A percentile compares a stretch with the other conserved stretches of the same genome.
phyloP scores from a whole-genome alignment of 2,797 vertebrate genomes.

The Cossypha caffra region DNA sequence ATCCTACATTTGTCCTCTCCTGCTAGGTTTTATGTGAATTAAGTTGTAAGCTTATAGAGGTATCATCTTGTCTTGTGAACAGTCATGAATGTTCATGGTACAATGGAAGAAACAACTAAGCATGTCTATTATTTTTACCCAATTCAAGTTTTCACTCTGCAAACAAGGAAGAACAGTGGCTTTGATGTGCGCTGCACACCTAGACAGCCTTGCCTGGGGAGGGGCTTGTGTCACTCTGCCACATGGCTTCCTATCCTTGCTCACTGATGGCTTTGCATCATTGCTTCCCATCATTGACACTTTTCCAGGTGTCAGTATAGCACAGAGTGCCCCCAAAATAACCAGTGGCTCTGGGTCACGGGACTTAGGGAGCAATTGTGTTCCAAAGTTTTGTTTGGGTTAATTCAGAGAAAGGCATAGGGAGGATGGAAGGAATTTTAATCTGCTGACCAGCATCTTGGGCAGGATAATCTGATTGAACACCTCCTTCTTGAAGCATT shows the following conservation, averaged over 20 bases:
- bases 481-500: neutral
- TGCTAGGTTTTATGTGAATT: neutral
- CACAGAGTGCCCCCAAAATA: neutral
- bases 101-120: neutral
- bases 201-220: neutral
- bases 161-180: neutral
- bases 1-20: neutral
- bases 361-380: neutral
- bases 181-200: neutral
- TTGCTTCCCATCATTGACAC: neutral
- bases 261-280: neutral
- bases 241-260: neutral
- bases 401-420: neutral
- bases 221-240: neutral
- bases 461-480: neutral
- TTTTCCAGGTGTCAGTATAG: neutral
- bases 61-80: neutral
- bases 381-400: neutral
- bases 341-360: neutral
- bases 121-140: neutral
- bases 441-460: neutral
- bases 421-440: neutral
- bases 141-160: neutral
- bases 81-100: neutral
- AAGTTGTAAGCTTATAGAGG: neutral